Percentiles rank a stretch among this genome's conserved stretches.
Evolutionary conservation across 2,113 vertebrate genomes (phyloP).

Genomic region (Myrmecobius fasciatus): DNA sequence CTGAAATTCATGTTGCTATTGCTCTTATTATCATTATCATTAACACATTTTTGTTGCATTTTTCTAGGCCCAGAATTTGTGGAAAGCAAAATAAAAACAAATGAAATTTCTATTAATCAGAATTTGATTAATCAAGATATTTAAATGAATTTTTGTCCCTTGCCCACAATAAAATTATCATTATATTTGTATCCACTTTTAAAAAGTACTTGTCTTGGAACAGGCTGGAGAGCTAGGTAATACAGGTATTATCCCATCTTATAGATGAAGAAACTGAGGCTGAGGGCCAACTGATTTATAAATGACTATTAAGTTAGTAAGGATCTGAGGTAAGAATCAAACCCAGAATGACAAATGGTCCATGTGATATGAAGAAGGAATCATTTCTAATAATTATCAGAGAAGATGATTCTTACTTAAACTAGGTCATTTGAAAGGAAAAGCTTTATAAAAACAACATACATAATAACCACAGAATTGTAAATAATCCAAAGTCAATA

Average conservation of each 20-base stretch:
- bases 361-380: not conserved
- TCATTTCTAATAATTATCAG: not conserved
- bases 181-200: not conserved
- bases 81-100: not conserved
- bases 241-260: not conserved
- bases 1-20: not conserved
- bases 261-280: not conserved
- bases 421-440: not conserved
- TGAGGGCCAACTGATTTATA: not conserved
- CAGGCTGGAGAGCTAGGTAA: not conserved
- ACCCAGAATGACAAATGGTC: not conserved
- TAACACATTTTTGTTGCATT: not conserved
- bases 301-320: not conserved
- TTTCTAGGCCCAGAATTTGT: not conserved
- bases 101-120: not conserved
- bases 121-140: not conserved
- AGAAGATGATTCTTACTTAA: not conserved
- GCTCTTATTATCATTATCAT: not conserved
- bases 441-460: not conserved
- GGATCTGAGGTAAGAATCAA: not conserved
- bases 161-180: not conserved
- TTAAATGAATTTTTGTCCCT: not conserved
- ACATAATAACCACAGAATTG: not conserved
- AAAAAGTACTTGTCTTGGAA: not conserved
- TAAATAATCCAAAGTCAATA: not conserved